Evolutionary conservation across 2,888 invertebrate genomes (phyloP), one percentile per base, ranked within the genome.

Genomic region (Drosophila kambysellisi): DNA sequence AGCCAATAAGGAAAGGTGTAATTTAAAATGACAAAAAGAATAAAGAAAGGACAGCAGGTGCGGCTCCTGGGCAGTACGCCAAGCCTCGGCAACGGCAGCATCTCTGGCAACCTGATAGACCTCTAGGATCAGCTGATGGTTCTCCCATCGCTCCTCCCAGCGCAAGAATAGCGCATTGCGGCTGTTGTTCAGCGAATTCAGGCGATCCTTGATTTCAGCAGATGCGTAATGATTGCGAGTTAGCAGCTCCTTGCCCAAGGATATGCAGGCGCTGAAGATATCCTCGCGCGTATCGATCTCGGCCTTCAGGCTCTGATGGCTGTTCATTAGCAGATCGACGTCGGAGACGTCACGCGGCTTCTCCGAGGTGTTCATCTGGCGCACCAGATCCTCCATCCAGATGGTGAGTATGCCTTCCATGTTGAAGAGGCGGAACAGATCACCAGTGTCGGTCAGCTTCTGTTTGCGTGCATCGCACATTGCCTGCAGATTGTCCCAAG

Each of bases 141-240:
- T 99, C 94, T 99, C 99, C 99, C 99, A 99, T 94, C 99, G 96
- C 94, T 99, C 99, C 93, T 99, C 99, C 99, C 99, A 99, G 92
- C 99, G 96, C 87, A 98, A 96, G 91, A 98, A 94, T 94, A 99
- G 95, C 30, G 97, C 97, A 91, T 97, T 98, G 91, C 99, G 95
- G 93, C 99, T 98, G 93, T 98, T 98, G 77, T 97, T 98, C 74
- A 99, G 94, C 75, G 96, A 96, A 80, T 98, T 95, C 78, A 99
- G 94, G 94, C 99, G 98, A 91, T 99, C 99, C 93, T 98, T 97
- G 91, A 99, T 99, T 94, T 98, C 96, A 0, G 95, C 95, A 69
- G 98, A 96, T 62, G 99, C 99, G 93, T 99, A 99, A 93, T 99
- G 99, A 92, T 97, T 98, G 65, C 99, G 94, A 61, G 96, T 95